Evolutionary conservation across 2,797 vertebrate species (phyloP).

Genomic region (Sebastes ruberrimus): DNA sequence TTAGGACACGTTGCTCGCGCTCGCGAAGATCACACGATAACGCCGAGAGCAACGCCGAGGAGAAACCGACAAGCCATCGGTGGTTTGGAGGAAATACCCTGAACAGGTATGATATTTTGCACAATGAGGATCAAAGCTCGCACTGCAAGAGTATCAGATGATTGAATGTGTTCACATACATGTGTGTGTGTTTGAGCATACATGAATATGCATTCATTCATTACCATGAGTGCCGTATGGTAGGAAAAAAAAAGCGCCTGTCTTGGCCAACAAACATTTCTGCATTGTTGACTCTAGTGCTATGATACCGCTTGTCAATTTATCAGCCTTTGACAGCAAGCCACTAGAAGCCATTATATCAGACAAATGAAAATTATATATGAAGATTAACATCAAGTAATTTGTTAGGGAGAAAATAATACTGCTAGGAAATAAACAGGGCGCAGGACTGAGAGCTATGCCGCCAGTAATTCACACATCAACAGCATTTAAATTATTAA

Average conservation of each 20-base stretch:
- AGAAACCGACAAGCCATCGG: constrained; percentile 77
- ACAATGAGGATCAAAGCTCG: constrained; percentile 67
- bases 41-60: constrained; percentile 74
- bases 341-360: constrained; percentile 81
- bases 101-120: constrained; percentile 61
- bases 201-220: constrained; percentile 79
- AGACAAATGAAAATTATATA: constrained; percentile 83
- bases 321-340: constrained; percentile 82
- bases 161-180: constrained; percentile 51
- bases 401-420: constrained; percentile 82
- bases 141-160: constrained; percentile 75
- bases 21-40: constrained; percentile 70
- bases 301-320: constrained; percentile 81
- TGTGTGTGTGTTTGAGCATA: constrained; percentile 39
- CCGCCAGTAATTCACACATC: constrained; percentile 83
- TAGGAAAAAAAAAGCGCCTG: constrained; percentile 31
- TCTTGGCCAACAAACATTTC: constrained; percentile 71
- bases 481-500: constrained; percentile 88
- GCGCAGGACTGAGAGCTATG: constrained; percentile 70
- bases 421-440: constrained; percentile 70
- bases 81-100: constrained; percentile 83
- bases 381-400: constrained; percentile 85
- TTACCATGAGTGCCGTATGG: constrained; percentile 69
- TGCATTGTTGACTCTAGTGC: constrained; percentile 74
- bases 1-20: constrained; percentile 79